Evolutionary conservation across 2,113 vertebrate species (phyloP), one percentile per base, ranked within the genome.

Genomic region (Kryptolebias marmoratus): DNA sequence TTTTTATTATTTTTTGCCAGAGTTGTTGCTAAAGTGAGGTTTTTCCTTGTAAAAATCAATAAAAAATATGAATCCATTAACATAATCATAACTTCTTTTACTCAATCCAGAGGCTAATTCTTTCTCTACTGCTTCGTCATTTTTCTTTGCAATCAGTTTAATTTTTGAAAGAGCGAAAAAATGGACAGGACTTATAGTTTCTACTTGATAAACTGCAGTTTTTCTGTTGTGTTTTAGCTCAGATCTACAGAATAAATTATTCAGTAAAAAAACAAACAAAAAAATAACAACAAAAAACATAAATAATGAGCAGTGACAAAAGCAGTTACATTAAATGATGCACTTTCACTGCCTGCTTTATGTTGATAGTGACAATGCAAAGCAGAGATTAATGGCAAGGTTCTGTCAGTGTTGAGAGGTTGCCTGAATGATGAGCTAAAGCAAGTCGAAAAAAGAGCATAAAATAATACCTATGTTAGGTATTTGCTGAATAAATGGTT

Each of bases 381-480:
- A 47, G 55, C 66, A 64, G 42, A 61, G 16, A 9, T 31, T 7
- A 44, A 56, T 49, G 22, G 63, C 60, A 68, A 71, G 68, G 65
- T 56, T 32, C 55, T 36, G 61, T 31, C 61, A 53, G 62, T 28
- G 31, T 75, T 8, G 31, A 75, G 73, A 77, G 67, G 68, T 48
- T 42, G 64, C 52, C 63, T 3, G 69, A 59, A 62, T 22, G 50
- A 52, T 52, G 22, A 52, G 50, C 50, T n/a, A 22, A 22, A 22
- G 22, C 22, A 22, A 22, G 22, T 22, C 22, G 22, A 22, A 22
- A 22, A 22, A 22, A 22, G 22, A 22, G 50, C 11, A n/a, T 52
- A n/a, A n/a, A 52, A 52, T 52, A 52, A n/a, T 14, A 52, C 18
- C 9, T n/a, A 52, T 14, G 50, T 7, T 11, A 52, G 9, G n/a